These are phyloP conservation scores for Mnemiopsis leidyi DNA, from an alignment of 37 sponge, comb jelly and placozoan species.

Conservation along the genomic window DNA sequence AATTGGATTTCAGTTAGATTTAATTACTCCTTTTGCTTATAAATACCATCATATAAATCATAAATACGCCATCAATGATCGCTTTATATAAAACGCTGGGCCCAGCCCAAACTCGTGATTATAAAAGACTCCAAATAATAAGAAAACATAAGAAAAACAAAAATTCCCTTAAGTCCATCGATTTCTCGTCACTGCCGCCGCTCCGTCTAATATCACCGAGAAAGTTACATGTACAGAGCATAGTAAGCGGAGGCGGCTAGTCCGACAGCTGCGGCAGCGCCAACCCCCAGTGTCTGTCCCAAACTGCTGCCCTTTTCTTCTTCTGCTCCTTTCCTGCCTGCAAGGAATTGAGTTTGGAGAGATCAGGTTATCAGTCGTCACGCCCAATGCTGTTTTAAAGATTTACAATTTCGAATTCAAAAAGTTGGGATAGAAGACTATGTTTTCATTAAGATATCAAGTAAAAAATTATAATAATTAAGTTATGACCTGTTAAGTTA, in stretches of 20 bases:
- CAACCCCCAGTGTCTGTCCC: neutral
- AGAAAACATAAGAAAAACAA: too few relatives aligned
- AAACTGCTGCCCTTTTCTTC: neutral
- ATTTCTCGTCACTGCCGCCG: too few relatives aligned
- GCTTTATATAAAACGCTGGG: neutral
- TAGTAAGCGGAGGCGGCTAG: slow-evolving; percentile 17
- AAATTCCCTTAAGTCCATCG: too few relatives aligned
- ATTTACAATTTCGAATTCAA: too few relatives aligned
- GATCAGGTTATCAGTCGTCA: neutral
- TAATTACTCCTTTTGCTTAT: neutral
- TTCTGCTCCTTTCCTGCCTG: neutral
- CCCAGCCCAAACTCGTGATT: neutral
- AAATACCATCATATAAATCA: neutral
- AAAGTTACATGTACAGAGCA: neutral
- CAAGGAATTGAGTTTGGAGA: neutral
- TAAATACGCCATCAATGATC: neutral
- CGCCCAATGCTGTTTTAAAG: too few relatives aligned
- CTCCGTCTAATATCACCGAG: too few relatives aligned
- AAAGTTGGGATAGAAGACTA: too few relatives aligned
- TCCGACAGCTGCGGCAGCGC: neutral
- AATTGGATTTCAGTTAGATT: neutral
- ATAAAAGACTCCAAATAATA: neutral
- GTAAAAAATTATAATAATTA: too few relatives aligned
- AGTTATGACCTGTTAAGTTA: too few relatives aligned
- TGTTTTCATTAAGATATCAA: too few relatives aligned